Evolutionary conservation across 1,140 invertebrate genomes (phyloP).

Genomic region (Leptopilina clavipes): DNA sequence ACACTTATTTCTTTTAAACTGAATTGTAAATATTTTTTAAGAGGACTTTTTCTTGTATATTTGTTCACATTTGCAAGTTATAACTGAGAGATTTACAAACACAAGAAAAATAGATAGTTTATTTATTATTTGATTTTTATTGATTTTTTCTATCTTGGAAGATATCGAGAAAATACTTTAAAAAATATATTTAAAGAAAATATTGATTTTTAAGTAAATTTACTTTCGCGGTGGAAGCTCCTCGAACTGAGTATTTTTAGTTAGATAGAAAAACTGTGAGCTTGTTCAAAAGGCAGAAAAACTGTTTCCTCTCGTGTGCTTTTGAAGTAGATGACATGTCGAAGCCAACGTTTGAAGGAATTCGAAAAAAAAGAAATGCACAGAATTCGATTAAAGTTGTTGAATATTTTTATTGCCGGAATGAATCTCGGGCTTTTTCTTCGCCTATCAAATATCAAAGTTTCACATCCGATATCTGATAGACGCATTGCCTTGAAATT

Average conservation of each 20-base stretch:
- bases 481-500: constrained; percentile 24
- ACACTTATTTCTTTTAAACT: not conserved
- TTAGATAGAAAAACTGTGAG: not conserved
- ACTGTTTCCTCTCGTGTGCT: constrained; percentile 18
- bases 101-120: not conserved
- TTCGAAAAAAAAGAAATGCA: not conserved
- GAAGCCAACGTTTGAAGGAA: constrained; percentile 5
- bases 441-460: constrained; percentile 28
- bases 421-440: not conserved
- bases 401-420: constrained; percentile 10
- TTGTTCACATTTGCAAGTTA: too few relatives aligned
- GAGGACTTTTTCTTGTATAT: not conserved
- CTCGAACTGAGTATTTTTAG: constrained; percentile 8
- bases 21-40: not conserved
- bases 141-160: not conserved
- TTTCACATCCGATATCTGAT: constrained; percentile 26
- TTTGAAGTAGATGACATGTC: constrained; percentile 7
- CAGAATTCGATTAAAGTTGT: constrained; percentile 28
- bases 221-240: not conserved
- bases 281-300: constrained; percentile 16
- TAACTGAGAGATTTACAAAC: not conserved
- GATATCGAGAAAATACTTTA: not conserved
- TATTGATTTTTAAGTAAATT: not conserved
- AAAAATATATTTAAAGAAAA: constrained; percentile 2
- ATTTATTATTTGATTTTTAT: not conserved